Base-by-base conservation (phyloP, 1,140 invertebrate genomes). In the honey bee (Apis mellifera) region DNA sequence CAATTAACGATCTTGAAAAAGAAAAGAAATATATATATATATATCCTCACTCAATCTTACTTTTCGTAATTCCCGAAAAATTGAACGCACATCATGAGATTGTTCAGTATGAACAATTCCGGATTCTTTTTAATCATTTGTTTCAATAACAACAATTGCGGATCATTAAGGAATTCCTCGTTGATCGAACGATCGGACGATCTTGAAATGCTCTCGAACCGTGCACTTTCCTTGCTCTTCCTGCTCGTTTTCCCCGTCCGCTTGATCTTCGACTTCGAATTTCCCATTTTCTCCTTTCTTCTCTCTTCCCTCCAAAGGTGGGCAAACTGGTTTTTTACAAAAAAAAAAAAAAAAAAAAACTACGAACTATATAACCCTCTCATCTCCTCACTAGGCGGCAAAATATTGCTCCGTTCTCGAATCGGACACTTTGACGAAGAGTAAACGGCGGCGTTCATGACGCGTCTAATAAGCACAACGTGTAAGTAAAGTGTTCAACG, bases 31-130 rank as follows among this genome's bases (percentile, higher is more conserved):
- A 32, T 3, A 32, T 3, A 32, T 32, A 32, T 32, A 32, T 32
- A 32, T 42, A 42, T 42, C 32, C 7, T 42, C 32, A 42, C n/a
- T n/a, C 7, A 42, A 42, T 73, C 95, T 95, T 94, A 97, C 97
- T 95, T 95, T 85, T 97, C 96, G 89, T 95, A 97, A 92, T 97
- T 96, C 66, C 96, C 94, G 79, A 97, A 97, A 93, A 97, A 97
- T 90, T 97, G 96, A 8, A 97, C 93, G 52, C 96, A 95, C 89
- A 97, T 94, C 80, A 97, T 94, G 52, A 97, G 95, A 89, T 97
- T 97, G 89, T 97, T 97, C 2, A 97, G 90, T 3, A 97, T 92
- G 90, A 97, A 98, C 1, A 95, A 94, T 85, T 96, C 95, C 4
- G 95, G 94, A 80, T 96, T 94, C 1, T 94, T 94, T 26, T 95